A percentile compares a stretch with the other conserved stretches of the same genome.
These are phyloP conservation scores for Arge pagana DNA, from an alignment of 2,888 invertebrate species.

Conservation along the genomic window DNA sequence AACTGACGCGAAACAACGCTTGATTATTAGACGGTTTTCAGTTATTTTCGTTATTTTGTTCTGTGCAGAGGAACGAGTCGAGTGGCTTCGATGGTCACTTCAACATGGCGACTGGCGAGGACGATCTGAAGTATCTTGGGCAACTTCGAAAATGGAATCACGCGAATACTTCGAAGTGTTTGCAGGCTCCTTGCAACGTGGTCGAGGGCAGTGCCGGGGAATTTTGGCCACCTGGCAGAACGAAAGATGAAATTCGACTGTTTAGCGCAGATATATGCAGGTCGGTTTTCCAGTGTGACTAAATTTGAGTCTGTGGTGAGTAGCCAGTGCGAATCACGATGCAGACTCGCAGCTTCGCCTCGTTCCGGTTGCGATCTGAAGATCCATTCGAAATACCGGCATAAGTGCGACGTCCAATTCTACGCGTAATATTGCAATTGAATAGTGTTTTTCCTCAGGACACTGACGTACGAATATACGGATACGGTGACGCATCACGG, in stretches of 20 bases:
- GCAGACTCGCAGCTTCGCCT: too few species aligned
- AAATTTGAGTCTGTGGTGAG: too few species aligned
- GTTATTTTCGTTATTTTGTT: neutral
- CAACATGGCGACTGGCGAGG: slow-evolving; percentile 75
- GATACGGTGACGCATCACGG: slow-evolving; percentile 64
- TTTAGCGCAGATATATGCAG: slow-evolving; percentile 81
- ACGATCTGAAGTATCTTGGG: slow-evolving; percentile 68
- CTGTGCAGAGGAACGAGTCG: slow-evolving; percentile 76
- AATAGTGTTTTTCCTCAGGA: slow-evolving; percentile 33
- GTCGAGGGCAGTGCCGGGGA: slow-evolving; percentile 80
- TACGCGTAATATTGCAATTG: too few species aligned
- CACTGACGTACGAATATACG: slow-evolving; percentile 58
- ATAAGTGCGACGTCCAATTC: too few species aligned
- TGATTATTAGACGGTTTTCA: neutral
- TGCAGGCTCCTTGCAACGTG: slow-evolving; percentile 63
- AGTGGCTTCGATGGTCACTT: slow-evolving; percentile 73
- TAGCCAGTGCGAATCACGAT: too few species aligned
- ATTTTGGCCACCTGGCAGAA: slow-evolving; percentile 72
- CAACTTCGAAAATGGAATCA: slow-evolving; percentile 76
- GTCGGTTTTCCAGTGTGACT: too few species aligned
- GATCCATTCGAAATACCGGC: too few species aligned
- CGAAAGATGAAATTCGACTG: slow-evolving; percentile 65
- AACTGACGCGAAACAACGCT: too few species aligned
- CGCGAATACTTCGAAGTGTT: slow-evolving; percentile 62
- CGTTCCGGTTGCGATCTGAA: too few species aligned